Conservation (phyloP, 1,140 invertebrate species). For the Polypedilum vanderplanki region DNA sequence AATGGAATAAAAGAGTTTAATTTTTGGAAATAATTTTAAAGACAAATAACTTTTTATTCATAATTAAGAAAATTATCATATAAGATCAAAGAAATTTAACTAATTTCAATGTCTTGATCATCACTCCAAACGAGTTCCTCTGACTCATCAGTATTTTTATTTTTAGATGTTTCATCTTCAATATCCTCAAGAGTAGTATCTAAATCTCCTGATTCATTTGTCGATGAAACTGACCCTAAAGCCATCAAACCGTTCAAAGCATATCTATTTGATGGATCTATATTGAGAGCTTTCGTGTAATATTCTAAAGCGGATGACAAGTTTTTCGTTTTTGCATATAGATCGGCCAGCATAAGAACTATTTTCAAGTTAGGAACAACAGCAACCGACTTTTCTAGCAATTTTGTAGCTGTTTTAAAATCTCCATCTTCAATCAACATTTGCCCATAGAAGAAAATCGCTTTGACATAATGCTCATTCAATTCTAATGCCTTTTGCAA, state of each 20-base stretch:
- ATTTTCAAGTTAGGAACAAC: constrained; percentile 36
- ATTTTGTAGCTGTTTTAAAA: constrained; percentile 33
- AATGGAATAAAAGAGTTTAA: no score
- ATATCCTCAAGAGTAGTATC: not conserved
- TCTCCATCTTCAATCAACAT: constrained; percentile 36
- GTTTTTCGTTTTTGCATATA: constrained; percentile 9
- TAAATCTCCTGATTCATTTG: not conserved
- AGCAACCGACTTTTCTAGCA: constrained; percentile 38
- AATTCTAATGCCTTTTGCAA: constrained; percentile 38
- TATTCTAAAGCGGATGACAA: not conserved
- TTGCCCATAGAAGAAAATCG: constrained; percentile 37
- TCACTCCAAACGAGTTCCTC: not conserved
- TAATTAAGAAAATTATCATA: no score
- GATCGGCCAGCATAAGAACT: constrained; percentile 37
- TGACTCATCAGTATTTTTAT: not conserved
- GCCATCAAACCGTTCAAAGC: not conserved
- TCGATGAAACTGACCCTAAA: not conserved
- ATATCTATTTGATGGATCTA: not conserved
- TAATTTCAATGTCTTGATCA: not conserved
- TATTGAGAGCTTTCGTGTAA: constrained; percentile 8
- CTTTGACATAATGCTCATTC: constrained; percentile 38
- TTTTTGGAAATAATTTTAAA: no score
- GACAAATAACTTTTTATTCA: no score
- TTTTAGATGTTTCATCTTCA: not conserved
- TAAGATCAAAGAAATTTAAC: not conserved